Evolutionary conservation across 1,140 invertebrate species (phyloP).

Genomic region (Drosophila ambigua): DNA sequence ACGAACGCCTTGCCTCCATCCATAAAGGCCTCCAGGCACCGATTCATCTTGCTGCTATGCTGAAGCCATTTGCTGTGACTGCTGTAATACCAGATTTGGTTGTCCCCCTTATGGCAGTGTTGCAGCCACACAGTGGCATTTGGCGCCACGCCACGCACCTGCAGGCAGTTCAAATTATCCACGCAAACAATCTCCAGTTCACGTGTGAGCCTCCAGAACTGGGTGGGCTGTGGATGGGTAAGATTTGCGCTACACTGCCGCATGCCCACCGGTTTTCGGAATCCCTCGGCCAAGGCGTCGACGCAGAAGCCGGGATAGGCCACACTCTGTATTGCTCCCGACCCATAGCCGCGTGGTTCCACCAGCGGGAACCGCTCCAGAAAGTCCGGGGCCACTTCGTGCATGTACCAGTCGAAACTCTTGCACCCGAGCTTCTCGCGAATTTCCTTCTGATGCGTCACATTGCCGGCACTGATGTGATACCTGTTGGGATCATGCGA

Average conservation of each 20-base stretch:
- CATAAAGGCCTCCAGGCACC: constrained; percentile 77
- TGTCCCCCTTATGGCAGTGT: too few relatives aligned
- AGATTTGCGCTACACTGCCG: constrained; percentile 49
- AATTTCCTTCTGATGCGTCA: constrained; percentile 87
- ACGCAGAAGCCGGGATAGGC: constrained; percentile 89
- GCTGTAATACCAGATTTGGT: too few relatives aligned
- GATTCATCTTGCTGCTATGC: too few relatives aligned
- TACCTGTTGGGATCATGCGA: constrained; percentile 86
- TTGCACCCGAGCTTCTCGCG: constrained; percentile 90
- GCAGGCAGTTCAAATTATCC: too few relatives aligned
- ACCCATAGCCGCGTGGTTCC: constrained; percentile 88
- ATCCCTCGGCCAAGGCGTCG: constrained; percentile 87
- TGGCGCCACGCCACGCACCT: too few relatives aligned
- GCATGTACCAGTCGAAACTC: constrained; percentile 94
- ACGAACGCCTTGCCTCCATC: constrained; percentile 85
- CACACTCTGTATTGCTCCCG: constrained; percentile 89
- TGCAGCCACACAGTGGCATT: too few relatives aligned
- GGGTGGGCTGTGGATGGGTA: constrained; percentile 47
- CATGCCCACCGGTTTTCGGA: constrained; percentile 87
- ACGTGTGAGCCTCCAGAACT: constrained; percentile 85
- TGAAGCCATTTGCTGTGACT: too few relatives aligned
- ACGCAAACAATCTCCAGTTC: constrained; percentile 65
- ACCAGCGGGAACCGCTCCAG: constrained; percentile 90
- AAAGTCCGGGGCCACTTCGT: constrained; percentile 92
- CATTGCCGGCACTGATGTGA: constrained; percentile 87